These are phyloP conservation scores for Myanophis thanlyinensis DNA, from an alignment of 2,113 vertebrate genomes.

Conservation along the genomic window DNA sequence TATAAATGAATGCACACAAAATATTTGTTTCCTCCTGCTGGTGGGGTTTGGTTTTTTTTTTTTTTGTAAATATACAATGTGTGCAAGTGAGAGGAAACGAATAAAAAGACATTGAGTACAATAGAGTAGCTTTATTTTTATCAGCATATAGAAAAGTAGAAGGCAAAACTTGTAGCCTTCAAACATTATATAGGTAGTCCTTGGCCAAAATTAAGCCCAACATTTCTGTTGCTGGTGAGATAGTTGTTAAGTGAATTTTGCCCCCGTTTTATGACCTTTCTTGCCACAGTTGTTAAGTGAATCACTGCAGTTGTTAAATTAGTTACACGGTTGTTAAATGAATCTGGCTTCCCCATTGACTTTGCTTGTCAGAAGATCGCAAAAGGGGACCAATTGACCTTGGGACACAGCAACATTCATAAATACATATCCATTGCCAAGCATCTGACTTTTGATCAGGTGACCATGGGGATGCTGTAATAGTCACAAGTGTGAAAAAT, in stretches of 20 bases:
- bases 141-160: neutral
- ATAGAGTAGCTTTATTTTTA: neutral
- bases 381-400: neutral
- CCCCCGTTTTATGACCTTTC: neutral
- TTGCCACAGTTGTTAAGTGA: neutral
- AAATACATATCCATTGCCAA: neutral
- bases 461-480: neutral
- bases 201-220: neutral
- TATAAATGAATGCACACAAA: neutral
- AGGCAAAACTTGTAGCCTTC: neutral
- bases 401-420: neutral
- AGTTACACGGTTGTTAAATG: neutral
- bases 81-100: neutral
- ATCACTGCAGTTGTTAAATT: neutral
- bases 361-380: neutral
- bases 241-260: neutral
- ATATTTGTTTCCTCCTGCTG: neutral
- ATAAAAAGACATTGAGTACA: too few relatives aligned
- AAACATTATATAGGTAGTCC: neutral
- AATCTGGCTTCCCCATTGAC: neutral
- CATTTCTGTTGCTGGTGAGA: too few relatives aligned
- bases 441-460: neutral
- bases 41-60: neutral
- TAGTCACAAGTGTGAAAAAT: neutral
- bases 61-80: neutral